These are phyloP conservation scores for Oxyteleia sp. DNA, from an alignment of 2,888 invertebrate species.

Conservation along the genomic window DNA sequence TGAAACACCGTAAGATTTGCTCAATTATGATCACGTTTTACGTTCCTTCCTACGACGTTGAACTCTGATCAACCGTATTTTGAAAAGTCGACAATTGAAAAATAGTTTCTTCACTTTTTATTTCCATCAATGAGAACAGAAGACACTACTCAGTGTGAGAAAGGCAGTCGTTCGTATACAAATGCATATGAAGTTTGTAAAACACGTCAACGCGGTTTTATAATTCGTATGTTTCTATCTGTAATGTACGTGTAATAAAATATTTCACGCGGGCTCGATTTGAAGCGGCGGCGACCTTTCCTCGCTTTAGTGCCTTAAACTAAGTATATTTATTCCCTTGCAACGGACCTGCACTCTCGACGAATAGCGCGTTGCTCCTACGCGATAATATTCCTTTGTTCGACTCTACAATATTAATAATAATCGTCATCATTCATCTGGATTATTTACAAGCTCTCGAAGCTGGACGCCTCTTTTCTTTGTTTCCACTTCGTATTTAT, in stretches of 20 bases:
- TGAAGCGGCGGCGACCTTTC: conserved; percentile 15
- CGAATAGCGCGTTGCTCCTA: conserved; percentile 49
- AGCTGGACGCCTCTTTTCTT: conserved; percentile 38
- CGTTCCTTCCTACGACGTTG: too few species aligned
- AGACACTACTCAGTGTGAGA: conserved; percentile 15
- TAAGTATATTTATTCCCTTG: conserved; percentile 55
- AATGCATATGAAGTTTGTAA: conserved; percentile 51
- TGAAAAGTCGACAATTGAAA: too few species aligned
- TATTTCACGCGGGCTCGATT: conserved; percentile 33
- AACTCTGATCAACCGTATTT: too few species aligned
- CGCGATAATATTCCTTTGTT: conserved; percentile 47
- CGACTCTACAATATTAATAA: conserved; percentile 51
- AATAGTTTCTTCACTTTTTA: too few species aligned
- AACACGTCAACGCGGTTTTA: conserved; percentile 36
- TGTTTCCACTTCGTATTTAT: too few species aligned
- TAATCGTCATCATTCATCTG: conserved; percentile 36
- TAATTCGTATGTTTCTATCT: conserved; percentile 29
- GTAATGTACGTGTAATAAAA: conserved; percentile 41
- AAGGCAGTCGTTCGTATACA: conserved; percentile 52
- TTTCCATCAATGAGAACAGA: too few species aligned
- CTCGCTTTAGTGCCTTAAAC: conserved; percentile 75
- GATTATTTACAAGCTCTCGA: conserved; percentile 69
- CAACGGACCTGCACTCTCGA: conserved; percentile 52
- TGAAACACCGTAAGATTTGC: too few species aligned
- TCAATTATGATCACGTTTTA: too few species aligned